Conservation (phyloP, 2,797 vertebrate species). For the Labroides dimidiatus region DNA sequence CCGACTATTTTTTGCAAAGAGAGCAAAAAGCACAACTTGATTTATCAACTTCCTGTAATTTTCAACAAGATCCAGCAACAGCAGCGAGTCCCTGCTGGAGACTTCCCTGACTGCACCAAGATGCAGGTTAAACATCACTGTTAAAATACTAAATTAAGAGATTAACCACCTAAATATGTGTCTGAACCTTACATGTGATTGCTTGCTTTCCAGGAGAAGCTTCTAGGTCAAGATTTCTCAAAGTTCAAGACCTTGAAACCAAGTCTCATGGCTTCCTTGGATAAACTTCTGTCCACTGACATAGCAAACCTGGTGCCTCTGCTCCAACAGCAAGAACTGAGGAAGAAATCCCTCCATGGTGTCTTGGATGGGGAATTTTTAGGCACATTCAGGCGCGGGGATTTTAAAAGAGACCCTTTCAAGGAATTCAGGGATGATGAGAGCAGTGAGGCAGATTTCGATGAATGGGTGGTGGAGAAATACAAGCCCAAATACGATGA, state of each 20-base stretch:
- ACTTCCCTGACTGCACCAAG: conserved; percentile 91
- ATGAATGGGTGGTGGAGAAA: conserved; percentile 89
- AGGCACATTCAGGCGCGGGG: conserved; percentile 84
- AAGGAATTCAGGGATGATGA: conserved; percentile 73
- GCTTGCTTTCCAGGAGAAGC: conserved; percentile 83
- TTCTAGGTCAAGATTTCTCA: conserved; percentile 89
- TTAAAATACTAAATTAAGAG: neutral
- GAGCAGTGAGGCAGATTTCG: conserved; percentile 54
- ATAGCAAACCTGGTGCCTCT: conserved; percentile 90
- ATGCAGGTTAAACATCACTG: conserved; percentile 86
- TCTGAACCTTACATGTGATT: conserved; percentile 25
- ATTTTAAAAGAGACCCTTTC: conserved; percentile 82
- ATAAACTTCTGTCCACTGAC: conserved; percentile 88
- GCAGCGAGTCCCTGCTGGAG: conserved; percentile 89
- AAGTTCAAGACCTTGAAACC: conserved; percentile 91
- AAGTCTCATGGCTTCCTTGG: conserved; percentile 87
- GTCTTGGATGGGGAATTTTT: conserved; percentile 88
- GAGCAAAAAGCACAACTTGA: conserved; percentile 90
- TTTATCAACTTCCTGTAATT: conserved; percentile 89
- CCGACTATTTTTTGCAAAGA: conserved; percentile 90
- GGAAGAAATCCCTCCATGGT: conserved; percentile 74
- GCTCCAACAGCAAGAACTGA: conserved; percentile 86
- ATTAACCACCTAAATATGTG: neutral
- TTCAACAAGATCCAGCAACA: conserved; percentile 91
- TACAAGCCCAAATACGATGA: conserved; percentile 94